phyloP scores from a whole-genome alignment of 2,888 invertebrate genomes.

The Entomobrya proxima region DNA sequence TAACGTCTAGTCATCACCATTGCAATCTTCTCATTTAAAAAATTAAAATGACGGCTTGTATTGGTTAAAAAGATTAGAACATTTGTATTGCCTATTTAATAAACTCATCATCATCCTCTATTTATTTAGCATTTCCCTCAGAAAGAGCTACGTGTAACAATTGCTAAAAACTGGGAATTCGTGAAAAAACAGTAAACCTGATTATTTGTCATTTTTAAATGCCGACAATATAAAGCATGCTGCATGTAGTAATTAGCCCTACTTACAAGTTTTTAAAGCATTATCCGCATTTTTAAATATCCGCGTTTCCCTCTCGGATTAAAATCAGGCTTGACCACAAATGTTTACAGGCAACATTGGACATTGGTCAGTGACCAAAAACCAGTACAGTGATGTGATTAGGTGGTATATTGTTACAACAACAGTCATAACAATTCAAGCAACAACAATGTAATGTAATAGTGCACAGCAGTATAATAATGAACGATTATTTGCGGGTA shows the following conservation, averaged over 20 bases:
- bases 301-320: background rate
- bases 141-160: background rate
- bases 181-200: conserved; percentile 30
- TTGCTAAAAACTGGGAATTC: background rate
- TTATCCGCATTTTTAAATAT: too few species aligned
- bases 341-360: too few species aligned
- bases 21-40: too few species aligned
- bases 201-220: conserved; percentile 47
- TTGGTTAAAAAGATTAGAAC: conserved; percentile 57
- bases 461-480: too few species aligned
- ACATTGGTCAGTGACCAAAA: too few species aligned
- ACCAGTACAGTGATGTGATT: background rate
- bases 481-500: too few species aligned
- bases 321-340: background rate
- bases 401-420: background rate
- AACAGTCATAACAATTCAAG: background rate
- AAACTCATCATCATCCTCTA: background rate
- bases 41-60: too few species aligned
- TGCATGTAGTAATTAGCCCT: too few species aligned
- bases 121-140: background rate
- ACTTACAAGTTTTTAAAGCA: too few species aligned
- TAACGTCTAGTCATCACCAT: too few species aligned
- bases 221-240: too few species aligned
- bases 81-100: conserved; percentile 57
- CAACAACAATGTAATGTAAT: too few species aligned